A percentile compares a stretch with the other conserved stretches of the same genome.
Evolutionary conservation across 2,888 invertebrate species (phyloP).

Genomic region (Resseliella maxima): DNA sequence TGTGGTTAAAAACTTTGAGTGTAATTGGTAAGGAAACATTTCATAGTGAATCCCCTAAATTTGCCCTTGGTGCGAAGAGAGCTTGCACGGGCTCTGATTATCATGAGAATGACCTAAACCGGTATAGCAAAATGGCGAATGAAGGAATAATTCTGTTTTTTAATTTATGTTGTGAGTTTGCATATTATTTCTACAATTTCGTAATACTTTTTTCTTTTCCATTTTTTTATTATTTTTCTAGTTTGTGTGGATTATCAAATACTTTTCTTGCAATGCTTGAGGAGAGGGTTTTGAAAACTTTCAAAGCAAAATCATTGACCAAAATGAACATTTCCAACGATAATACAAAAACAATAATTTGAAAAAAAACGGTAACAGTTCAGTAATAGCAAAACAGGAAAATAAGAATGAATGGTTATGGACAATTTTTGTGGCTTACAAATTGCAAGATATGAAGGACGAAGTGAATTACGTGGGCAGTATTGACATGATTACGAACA

Average conservation of each 20-base stretch:
- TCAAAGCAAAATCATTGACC: slow-evolving; percentile 30
- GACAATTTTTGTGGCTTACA: slow-evolving; percentile 4
- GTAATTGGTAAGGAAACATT: no score
- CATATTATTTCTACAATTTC: background rate
- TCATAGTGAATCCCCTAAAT: no score
- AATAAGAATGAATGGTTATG: background rate
- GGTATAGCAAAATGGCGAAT: no score
- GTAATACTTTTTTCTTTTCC: background rate
- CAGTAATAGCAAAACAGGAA: no score
- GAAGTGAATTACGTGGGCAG: slow-evolving; percentile 45
- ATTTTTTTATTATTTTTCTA: background rate
- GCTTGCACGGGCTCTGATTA: no score
- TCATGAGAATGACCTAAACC: no score
- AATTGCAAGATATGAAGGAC: slow-evolving; percentile 20
- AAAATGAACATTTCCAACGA: background rate
- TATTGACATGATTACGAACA: slow-evolving; percentile 15
- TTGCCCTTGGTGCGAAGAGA: no score
- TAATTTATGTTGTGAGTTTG: slow-evolving; percentile 1
- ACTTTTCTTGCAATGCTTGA: no score
- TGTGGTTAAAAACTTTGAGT: no score
- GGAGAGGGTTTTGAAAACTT: background rate
- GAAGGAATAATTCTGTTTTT: no score
- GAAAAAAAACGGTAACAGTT: background rate
- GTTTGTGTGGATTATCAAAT: background rate
- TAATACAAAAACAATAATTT: background rate